Base-by-base conservation (phyloP, 2,888 invertebrate species). In the Protula sp. region DNA sequence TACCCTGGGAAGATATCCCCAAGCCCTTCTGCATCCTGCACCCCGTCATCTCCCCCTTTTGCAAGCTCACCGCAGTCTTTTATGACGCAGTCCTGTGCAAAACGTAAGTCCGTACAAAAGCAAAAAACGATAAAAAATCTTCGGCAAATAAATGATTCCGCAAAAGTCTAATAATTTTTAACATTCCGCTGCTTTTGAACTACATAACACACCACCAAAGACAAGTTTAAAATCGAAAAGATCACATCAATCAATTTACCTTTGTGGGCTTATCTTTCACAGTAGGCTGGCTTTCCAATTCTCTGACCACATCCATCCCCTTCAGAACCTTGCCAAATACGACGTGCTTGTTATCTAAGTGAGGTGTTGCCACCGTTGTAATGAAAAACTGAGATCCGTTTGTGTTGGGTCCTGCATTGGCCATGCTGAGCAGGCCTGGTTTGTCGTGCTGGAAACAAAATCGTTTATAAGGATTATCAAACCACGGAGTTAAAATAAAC, bases 301-400 rank as follows among this genome's bases (percentile, higher is more conserved):
- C 30, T 26, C 45, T 28, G 29, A 59, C 30, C n/a, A 59, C 30
- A 9, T 59, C 59, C 30, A 19, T 19, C 22, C 59, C 59, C 0
- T 28, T 53, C 30, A 55, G 3, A 24, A 59, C 54, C 30, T 55
- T 54, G 26, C 55, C 59, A 30, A 55, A 59, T 14, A 59, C 59
- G 3, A 55, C 47, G 50, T 59, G 59, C 31, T 59, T 59, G 14
- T 55, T 30, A 30, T 59, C 59, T 24, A 59, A 22, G 24, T 50
- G 50, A 5, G 50, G 50, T n/a, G 50, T 50, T 5, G 50, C 22
- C 14, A 51, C 57, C 24, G 61, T 62, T 50, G 59, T 59, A 38
- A 64, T 53, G 58, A 64, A 64, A 45, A 64, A 64, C 38, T 64
- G 64, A 2, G 64, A 64, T 2, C 64, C 64, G 52, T 64, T 64